Percentiles rank a stretch among this genome's conserved stretches.
These are phyloP conservation scores for Lithobates sylvaticus DNA, from an alignment of 2,797 vertebrate genomes.

Conservation along the genomic window DNA sequence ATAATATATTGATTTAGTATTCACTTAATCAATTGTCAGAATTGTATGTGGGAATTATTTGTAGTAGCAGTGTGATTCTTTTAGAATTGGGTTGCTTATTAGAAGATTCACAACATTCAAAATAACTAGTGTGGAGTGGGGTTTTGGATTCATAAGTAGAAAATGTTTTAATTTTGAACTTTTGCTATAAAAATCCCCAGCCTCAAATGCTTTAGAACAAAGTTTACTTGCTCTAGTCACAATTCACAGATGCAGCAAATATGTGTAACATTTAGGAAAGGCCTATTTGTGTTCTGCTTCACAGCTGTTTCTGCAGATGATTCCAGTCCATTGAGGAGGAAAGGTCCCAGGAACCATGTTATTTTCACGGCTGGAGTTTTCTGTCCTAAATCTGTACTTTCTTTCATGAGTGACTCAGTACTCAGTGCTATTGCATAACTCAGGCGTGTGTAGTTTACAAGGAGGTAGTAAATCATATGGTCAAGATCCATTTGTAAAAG, in stretches of 20 bases:
- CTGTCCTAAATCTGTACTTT: constrained; percentile 31
- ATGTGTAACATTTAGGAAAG: constrained; percentile 4
- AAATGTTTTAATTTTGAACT: no score
- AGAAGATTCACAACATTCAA: no score
- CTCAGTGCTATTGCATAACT: constrained; percentile 1
- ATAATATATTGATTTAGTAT: no score
- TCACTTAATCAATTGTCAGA: no score
- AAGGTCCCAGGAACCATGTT: not conserved
- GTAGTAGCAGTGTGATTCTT: no score
- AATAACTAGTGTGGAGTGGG: no score
- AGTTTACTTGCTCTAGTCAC: not conserved
- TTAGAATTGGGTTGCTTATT: no score
- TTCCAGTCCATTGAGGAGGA: not conserved
- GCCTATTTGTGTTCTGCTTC: not conserved
- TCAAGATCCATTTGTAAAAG: not conserved
- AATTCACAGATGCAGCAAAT: constrained; percentile 25
- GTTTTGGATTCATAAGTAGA: no score
- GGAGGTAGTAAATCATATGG: not conserved
- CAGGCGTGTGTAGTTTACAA: not conserved
- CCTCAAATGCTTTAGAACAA: no score
- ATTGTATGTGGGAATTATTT: no score
- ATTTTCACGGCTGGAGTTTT: constrained; percentile 10
- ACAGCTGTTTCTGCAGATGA: constrained; percentile 32
- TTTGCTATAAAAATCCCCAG: no score
- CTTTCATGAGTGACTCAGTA: not conserved